Conservation (phyloP, 2,888 invertebrate species). For the Epinotia demarniana region DNA sequence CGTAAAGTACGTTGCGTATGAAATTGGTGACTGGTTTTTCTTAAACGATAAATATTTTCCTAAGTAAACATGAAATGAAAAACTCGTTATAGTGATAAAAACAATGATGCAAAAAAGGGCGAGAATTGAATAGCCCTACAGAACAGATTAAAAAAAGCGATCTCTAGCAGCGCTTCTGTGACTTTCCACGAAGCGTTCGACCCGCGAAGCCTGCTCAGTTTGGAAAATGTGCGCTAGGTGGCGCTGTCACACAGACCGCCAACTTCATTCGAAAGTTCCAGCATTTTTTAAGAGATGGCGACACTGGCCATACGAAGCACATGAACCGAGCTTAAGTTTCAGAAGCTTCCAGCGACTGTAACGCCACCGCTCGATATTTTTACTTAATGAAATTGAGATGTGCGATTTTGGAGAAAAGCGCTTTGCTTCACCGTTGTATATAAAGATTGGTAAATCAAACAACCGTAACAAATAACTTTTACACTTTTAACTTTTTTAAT, state of each 20-base stretch:
- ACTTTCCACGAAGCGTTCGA: conserved; percentile 55
- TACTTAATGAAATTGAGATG: neutral
- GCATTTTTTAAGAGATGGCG: conserved; percentile 67
- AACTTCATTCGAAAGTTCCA: conserved; percentile 56
- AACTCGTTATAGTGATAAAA: neutral
- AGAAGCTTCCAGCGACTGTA: conserved; percentile 46
- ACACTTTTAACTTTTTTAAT: no score
- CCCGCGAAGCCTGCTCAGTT: conserved; percentile 66
- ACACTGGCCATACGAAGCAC: conserved; percentile 47
- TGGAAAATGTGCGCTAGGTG: conserved; percentile 75
- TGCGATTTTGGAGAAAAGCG: no score
- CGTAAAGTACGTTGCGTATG: no score
- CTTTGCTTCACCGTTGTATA: neutral
- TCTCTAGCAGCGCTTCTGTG: conserved; percentile 66
- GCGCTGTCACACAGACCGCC: conserved; percentile 56
- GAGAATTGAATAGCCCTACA: neutral
- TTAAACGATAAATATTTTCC: no score
- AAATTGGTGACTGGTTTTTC: no score
- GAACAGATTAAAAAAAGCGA: conserved; percentile 59
- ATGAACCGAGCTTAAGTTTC: conserved; percentile 12
- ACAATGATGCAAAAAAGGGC: neutral
- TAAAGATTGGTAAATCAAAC: neutral
- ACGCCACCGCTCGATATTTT: conserved; percentile 40
- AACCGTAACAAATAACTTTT: neutral
- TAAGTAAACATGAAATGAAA: no score